phyloP scores from a whole-genome alignment of 2,113 vertebrate genomes.

The Vombatus ursinus region DNA sequence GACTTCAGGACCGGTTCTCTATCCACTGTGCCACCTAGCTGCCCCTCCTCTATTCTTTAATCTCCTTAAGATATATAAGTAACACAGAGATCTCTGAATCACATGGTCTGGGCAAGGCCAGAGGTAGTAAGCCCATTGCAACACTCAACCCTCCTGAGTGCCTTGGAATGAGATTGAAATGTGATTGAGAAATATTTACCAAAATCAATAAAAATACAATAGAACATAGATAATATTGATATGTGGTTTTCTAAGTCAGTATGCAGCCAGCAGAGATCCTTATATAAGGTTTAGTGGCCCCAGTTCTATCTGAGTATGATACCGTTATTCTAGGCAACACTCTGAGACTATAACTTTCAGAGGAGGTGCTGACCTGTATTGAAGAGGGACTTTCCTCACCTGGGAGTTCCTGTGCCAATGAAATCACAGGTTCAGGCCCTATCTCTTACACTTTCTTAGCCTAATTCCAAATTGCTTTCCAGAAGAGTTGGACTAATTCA shows the following conservation, averaged over 20 bases:
- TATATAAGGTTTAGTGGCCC: background rate
- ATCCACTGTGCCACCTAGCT: too few relatives aligned
- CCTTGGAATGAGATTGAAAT: background rate
- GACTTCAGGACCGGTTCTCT: too few relatives aligned
- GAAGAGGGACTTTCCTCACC: background rate
- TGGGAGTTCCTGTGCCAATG: background rate
- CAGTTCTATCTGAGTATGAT: background rate
- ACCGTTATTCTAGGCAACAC: background rate
- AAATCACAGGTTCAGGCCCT: background rate
- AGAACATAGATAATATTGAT: background rate
- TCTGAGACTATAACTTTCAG: background rate
- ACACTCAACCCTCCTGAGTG: background rate
- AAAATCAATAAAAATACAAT: background rate
- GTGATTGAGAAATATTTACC: background rate
- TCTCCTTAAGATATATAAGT: background rate
- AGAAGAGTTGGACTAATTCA: background rate
- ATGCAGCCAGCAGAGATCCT: background rate
- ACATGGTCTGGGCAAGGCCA: background rate
- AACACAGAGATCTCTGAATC: background rate
- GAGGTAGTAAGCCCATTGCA: background rate
- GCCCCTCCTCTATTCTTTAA: background rate
- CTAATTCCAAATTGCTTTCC: background rate
- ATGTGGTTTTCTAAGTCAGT: background rate
- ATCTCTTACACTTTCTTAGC: background rate
- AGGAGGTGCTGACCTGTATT: background rate